phyloP scores from a whole-genome alignment of 2,113 vertebrate species.

The Muntiacus reevesi region DNA sequence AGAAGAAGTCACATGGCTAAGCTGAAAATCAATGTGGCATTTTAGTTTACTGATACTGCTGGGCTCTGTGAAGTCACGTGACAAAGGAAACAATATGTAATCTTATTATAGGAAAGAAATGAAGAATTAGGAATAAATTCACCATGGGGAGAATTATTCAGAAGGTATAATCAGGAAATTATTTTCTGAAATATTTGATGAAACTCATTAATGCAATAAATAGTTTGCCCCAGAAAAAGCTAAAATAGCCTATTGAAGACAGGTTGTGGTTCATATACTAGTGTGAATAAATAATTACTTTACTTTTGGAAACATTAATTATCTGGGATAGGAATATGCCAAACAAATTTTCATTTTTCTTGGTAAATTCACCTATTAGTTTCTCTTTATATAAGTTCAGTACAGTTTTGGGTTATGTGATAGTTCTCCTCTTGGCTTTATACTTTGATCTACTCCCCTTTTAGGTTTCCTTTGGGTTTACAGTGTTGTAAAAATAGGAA shows the following conservation, averaged over 20 bases:
- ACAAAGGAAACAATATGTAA: background rate
- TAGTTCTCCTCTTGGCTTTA: background rate
- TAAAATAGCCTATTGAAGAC: background rate
- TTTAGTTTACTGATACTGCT: background rate
- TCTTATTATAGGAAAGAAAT: background rate
- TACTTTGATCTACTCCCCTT: background rate
- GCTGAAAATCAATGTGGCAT: background rate
- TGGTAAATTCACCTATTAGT: background rate
- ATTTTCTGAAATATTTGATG: conserved; percentile 29
- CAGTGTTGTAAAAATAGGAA: background rate
- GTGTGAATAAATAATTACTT: background rate
- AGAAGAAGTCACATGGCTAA: background rate
- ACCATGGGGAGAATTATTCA: background rate
- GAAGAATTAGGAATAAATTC: background rate
- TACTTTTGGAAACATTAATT: background rate
- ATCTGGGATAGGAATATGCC: background rate
- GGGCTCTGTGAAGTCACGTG: background rate
- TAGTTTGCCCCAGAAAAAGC: background rate
- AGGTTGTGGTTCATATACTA: background rate
- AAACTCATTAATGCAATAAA: background rate
- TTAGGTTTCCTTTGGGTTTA: background rate
- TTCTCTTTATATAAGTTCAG: background rate
- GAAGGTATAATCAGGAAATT: background rate
- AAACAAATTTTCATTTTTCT: background rate
- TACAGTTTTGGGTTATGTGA: background rate